Evolutionary conservation across 2,888 invertebrate genomes (phyloP).

Genomic region (Epinotia brunnichana): DNA sequence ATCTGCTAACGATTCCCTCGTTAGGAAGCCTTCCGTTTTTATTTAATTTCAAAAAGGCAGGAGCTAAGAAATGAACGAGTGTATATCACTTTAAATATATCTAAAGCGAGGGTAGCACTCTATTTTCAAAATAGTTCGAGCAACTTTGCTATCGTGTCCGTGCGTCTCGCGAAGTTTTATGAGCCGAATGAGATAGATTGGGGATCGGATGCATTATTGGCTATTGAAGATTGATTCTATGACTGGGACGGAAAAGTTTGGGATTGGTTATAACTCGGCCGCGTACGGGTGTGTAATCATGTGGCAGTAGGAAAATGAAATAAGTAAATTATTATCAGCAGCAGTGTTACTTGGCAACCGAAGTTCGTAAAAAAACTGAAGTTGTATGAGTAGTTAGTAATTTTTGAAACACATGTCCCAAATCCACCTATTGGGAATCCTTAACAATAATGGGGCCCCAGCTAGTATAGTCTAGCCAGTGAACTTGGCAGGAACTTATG

Average conservation of each 20-base stretch:
- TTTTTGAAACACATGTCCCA: too few species aligned
- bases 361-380: too few species aligned
- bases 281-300: constrained; percentile 31
- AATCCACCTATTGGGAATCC: too few species aligned
- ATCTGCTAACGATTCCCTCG: constrained; percentile 67
- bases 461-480: too few species aligned
- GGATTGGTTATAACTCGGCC: constrained; percentile 39
- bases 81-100: constrained; percentile 10
- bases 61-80: constrained; percentile 7
- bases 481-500: too few species aligned
- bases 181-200: constrained; percentile 74
- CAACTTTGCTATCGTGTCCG: constrained; percentile 64
- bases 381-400: too few species aligned
- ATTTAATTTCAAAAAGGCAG: constrained; percentile 61
- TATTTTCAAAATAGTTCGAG: constrained; percentile 65
- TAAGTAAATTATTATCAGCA: neutral
- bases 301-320: neutral
- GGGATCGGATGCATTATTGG: constrained; percentile 74
- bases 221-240: constrained; percentile 69
- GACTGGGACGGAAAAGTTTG: constrained; percentile 41
- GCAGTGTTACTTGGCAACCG: neutral
- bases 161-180: constrained; percentile 72
- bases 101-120: constrained; percentile 35
- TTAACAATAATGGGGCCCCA: too few species aligned
- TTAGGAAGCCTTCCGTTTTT: constrained; percentile 63